phyloP scores from a whole-genome alignment of 2,888 invertebrate genomes.

The Coronaproctus castanopsis region DNA sequence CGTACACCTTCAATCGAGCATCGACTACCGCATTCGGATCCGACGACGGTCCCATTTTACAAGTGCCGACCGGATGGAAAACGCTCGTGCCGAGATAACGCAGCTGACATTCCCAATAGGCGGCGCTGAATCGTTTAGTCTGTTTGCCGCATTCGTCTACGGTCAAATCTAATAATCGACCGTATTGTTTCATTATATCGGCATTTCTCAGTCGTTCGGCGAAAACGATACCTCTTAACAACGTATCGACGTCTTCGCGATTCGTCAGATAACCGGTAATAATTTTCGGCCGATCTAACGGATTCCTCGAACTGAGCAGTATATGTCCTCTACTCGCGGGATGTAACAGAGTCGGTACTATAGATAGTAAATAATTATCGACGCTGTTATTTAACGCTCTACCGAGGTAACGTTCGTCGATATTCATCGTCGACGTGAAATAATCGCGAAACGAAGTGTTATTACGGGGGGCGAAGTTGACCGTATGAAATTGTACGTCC shows the following conservation, averaged over 20 bases:
- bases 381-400: not conserved
- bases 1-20: slow-evolving; percentile 1
- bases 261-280: slow-evolving; percentile 5
- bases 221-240: slow-evolving; percentile 21
- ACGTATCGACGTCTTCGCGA: not conserved
- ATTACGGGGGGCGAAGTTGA: not conserved
- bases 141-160: not conserved
- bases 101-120: slow-evolving; percentile 9
- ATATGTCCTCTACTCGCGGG: slow-evolving; percentile 21
- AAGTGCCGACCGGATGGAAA: slow-evolving; percentile 12
- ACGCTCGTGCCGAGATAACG: slow-evolving; percentile 3
- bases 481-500: not conserved
- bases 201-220: slow-evolving; percentile 5
- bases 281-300: slow-evolving; percentile 4
- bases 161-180: not conserved
- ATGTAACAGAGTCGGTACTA: slow-evolving; percentile 27
- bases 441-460: not conserved
- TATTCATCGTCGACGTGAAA: not conserved
- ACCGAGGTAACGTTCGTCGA: not conserved
- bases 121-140: not conserved
- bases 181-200: slow-evolving; percentile 2
- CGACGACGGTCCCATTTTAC: slow-evolving; percentile 10
- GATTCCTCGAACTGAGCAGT: slow-evolving; percentile 1
- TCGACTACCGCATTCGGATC: slow-evolving; percentile 10
- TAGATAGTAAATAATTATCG: slow-evolving; percentile 2